Evolutionary conservation across 2,113 vertebrate species (phyloP), one percentile per base, ranked within the genome.

Genomic region (Siniperca chuatsi): DNA sequence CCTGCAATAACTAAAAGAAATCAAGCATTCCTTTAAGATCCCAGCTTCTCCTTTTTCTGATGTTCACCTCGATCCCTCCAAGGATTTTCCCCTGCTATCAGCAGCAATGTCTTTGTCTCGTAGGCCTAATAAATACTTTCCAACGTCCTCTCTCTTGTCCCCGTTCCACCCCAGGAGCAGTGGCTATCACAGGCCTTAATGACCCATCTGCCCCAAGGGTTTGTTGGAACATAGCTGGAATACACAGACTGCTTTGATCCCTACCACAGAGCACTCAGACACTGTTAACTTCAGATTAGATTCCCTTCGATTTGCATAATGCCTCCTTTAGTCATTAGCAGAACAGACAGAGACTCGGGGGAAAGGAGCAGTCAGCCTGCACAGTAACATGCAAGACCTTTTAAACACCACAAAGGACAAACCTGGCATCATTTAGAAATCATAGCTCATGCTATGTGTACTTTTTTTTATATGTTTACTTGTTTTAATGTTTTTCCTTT

Each of bases 241-340:
- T 71, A 88, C 85, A 83, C 74, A 61, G 48, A 10, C 70, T 48
- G 58, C 91, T 94, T 94, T 94, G 94, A 95, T 91, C 84, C 67
- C 46, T 20, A 40, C 75, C 40, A 29, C 87, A 79, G 74, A 81
- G 77, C 89, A 79, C 90, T 94, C 86, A 75, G 82, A 74, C 77
- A 23, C 44, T 48, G 83, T 87, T 84, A 85, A 65, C 85, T 65
- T 65, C 57, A 85, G 94, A 94, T 94, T 91, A 92, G 92, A 94
- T 92, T 84, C 50, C 23, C 46, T 2, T 0, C 2, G 6, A 89
- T 92, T 93, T 89, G 87, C 90, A 92, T 92, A 90, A 93, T 78
- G 77, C 68, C 50, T 87, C 85, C 67, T 83, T 83, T 8, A 87
- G 90, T 82, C 75, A 67, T 89, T 84, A 75, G 35, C 48, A 70